These are phyloP conservation scores for Spodoptera frugiperda DNA, from an alignment of 1,140 invertebrate species.

Conservation along the genomic window DNA sequence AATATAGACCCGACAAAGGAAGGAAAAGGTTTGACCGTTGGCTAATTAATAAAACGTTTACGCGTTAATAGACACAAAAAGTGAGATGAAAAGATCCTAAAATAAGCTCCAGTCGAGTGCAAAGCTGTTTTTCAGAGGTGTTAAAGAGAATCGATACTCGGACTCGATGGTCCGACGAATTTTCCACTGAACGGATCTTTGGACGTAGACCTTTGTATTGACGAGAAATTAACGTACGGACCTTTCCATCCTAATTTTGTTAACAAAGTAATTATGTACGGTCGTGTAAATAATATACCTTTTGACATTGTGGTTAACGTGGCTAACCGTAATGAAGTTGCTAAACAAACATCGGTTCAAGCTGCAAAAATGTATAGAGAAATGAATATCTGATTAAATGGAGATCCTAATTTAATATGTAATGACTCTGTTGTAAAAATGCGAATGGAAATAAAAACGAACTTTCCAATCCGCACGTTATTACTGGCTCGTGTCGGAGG, in stretches of 20 bases:
- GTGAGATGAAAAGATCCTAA: slow-evolving; percentile 83
- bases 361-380: slow-evolving; percentile 22
- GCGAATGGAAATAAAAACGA: slow-evolving; percentile 53
- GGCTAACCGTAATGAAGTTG: slow-evolving; percentile 30
- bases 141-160: slow-evolving; percentile 80
- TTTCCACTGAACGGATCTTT: slow-evolving; percentile 81
- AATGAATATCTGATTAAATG: slow-evolving; percentile 8
- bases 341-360: slow-evolving; percentile 18
- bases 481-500: slow-evolving; percentile 71
- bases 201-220: slow-evolving; percentile 78
- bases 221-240: slow-evolving; percentile 75
- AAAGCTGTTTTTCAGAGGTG: slow-evolving; percentile 84
- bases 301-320: slow-evolving; percentile 33
- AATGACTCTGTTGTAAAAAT: slow-evolving; percentile 28
- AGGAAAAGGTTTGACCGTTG: slow-evolving; percentile 24
- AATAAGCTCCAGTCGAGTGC: slow-evolving; percentile 82
- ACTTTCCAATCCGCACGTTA: slow-evolving; percentile 62
- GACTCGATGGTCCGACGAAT: slow-evolving; percentile 81
- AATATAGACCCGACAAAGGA: slow-evolving; percentile 32
- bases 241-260: slow-evolving; percentile 77
- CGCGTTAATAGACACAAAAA: slow-evolving; percentile 78
- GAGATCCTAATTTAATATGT: slow-evolving; percentile 15
- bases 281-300: slow-evolving; percentile 55
- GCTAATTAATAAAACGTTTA: slow-evolving; percentile 57
- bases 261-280: slow-evolving; percentile 64